Conservation (phyloP, 2,113 vertebrate species). For the Oryzias curvinotus region DNA sequence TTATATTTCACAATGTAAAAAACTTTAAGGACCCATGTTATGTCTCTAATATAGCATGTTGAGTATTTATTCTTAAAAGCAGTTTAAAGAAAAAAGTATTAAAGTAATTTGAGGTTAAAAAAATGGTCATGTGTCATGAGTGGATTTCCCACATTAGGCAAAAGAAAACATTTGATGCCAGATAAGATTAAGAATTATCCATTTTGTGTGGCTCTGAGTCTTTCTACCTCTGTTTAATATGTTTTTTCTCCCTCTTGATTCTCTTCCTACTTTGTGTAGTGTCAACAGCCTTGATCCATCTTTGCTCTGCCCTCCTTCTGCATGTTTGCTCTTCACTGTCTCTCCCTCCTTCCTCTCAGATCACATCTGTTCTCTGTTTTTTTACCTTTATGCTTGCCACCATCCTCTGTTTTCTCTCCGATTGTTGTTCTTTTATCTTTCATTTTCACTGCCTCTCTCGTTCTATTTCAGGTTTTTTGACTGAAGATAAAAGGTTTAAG, state of each 20-base stretch:
- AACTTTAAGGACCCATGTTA: slow-evolving; percentile 53
- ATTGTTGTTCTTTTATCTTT: slow-evolving; percentile 3
- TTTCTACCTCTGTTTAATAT: slow-evolving; percentile 21
- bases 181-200: no score
- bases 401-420: slow-evolving; percentile 31
- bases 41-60: no score
- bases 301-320: slow-evolving; percentile 27
- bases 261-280: background rate
- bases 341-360: slow-evolving; percentile 15
- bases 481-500: slow-evolving; percentile 44
- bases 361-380: slow-evolving; percentile 42
- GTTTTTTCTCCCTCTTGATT: slow-evolving; percentile 19
- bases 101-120: slow-evolving; percentile 27
- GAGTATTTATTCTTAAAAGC: no score
- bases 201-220: background rate
- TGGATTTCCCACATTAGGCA: background rate
- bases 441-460: background rate
- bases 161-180: background rate
- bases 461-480: slow-evolving; percentile 27
- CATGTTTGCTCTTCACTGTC: slow-evolving; percentile 33
- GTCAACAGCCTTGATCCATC: slow-evolving; percentile 33
- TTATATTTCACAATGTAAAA: slow-evolving; percentile 57
- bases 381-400: slow-evolving; percentile 30
- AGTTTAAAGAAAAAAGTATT: slow-evolving; percentile 26
- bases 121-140: background rate